These are phyloP conservation scores for Pituophis catenifer DNA, from an alignment of 2,113 vertebrate species.

Conservation along the genomic window DNA sequence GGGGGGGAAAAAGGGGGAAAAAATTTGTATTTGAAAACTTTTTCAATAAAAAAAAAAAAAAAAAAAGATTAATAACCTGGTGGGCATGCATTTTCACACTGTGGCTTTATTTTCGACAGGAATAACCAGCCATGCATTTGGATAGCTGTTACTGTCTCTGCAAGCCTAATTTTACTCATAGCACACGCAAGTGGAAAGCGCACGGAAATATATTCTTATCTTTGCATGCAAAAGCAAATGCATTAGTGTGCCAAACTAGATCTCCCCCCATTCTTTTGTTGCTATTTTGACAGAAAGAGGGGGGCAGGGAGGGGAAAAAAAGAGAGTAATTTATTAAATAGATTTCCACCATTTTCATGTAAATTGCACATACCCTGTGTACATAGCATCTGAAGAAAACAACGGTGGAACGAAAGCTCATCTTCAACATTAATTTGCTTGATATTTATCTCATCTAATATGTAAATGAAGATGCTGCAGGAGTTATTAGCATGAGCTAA, in stretches of 20 bases:
- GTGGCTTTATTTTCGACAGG: background rate
- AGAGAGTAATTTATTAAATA: conserved; percentile 15
- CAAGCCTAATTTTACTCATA: background rate
- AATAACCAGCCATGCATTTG: conserved; percentile 17
- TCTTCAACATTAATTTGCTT: conserved; percentile 74
- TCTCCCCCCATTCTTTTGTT: background rate
- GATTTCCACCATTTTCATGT: conserved; percentile 48
- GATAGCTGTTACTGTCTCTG: background rate
- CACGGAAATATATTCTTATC: background rate
- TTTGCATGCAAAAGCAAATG: background rate
- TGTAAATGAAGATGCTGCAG: conserved; percentile 70
- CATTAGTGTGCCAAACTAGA: background rate
- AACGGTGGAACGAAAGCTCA: conserved; percentile 61
- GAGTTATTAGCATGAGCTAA: conserved; percentile 68
- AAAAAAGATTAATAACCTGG: background rate
- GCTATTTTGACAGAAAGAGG: conserved; percentile 17
- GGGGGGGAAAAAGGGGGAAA: too few relatives aligned
- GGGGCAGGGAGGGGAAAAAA: background rate
- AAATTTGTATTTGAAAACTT: too few relatives aligned
- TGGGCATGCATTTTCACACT: background rate
- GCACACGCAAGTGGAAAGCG: background rate
- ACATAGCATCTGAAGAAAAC: conserved; percentile 51
- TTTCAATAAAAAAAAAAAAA: too few relatives aligned
- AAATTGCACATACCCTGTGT: conserved; percentile 42
- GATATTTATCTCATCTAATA: conserved; percentile 80